Conservation (phyloP, 2,888 invertebrate species). For the Pseudeuparius sepicola region DNA sequence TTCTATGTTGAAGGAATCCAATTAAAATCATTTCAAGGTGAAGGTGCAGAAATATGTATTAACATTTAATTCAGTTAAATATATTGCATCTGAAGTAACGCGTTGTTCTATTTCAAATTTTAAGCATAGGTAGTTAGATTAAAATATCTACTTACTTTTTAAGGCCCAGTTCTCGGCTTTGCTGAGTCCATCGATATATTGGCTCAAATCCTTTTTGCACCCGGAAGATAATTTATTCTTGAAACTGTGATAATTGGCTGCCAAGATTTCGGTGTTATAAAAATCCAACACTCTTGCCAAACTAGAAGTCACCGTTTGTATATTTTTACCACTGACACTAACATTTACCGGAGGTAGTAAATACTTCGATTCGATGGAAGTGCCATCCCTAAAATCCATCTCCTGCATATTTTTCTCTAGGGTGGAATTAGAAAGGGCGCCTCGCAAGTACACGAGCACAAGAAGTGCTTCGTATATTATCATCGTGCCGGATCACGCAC, state of each 20-base stretch:
- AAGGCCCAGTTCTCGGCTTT: conserved; percentile 57
- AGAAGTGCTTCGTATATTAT: too few species aligned
- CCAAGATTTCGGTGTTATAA: conserved; percentile 46
- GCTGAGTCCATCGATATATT: conserved; percentile 49
- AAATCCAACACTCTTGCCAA: conserved; percentile 47
- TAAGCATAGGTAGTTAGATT: too few species aligned
- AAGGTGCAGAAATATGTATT: too few species aligned
- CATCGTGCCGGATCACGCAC: too few species aligned
- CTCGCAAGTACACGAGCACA: too few species aligned
- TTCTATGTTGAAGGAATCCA: too few species aligned
- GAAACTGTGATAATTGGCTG: conserved; percentile 45
- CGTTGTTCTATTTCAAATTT: too few species aligned
- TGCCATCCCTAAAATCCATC: conserved; percentile 30
- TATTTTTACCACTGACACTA: conserved; percentile 25
- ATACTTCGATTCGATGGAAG: conserved; percentile 27
- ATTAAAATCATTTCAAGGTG: too few species aligned
- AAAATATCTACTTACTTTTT: conserved; percentile 64
- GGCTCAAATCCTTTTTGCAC: conserved; percentile 49
- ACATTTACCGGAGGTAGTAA: conserved; percentile 27
- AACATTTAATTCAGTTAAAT: too few species aligned
- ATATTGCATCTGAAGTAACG: too few species aligned
- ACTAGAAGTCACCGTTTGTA: conserved; percentile 23
- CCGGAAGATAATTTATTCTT: conserved; percentile 42
- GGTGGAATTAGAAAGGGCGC: too few species aligned
- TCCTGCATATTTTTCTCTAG: conserved; percentile 21